Conservation (phyloP, 2,888 invertebrate species). For the Drosophila parthenogenetica region DNA sequence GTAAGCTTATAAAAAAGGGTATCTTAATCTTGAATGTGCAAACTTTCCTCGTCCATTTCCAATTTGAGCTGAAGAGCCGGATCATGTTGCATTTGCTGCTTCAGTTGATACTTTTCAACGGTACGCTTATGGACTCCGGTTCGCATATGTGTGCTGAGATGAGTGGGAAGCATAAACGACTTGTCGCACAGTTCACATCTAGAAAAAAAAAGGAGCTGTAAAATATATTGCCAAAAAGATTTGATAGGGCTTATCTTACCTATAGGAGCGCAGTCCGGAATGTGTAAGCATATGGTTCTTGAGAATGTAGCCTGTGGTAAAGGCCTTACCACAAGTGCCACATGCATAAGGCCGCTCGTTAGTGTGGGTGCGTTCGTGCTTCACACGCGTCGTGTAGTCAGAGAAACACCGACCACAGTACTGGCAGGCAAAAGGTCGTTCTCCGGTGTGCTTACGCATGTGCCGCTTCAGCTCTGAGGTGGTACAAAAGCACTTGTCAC, state of each 20-base stretch:
- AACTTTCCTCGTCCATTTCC: constrained; percentile 72
- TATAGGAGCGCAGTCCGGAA: constrained; percentile 73
- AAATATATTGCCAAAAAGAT: too few species aligned
- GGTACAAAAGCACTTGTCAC: constrained; percentile 72
- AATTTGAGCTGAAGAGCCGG: constrained; percentile 63
- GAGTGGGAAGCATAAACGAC: constrained; percentile 75
- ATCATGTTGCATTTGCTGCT: constrained; percentile 61
- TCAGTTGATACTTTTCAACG: constrained; percentile 66
- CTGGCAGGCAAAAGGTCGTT: constrained; percentile 72
- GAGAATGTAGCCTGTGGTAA: constrained; percentile 73
- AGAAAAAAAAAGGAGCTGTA: background rate
- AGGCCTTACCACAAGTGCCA: constrained; percentile 74
- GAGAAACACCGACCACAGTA: constrained; percentile 74
- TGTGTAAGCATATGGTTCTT: constrained; percentile 73
- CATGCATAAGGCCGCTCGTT: constrained; percentile 78
- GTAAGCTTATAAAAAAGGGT: background rate
- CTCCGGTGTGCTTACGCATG: constrained; percentile 75
- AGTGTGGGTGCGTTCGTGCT: constrained; percentile 76
- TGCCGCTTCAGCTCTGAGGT: constrained; percentile 74
- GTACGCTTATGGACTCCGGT: constrained; percentile 75
- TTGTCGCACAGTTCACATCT: constrained; percentile 74
- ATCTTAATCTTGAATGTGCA: constrained; percentile 64
- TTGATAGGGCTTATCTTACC: constrained; percentile 39
- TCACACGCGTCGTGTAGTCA: constrained; percentile 68
- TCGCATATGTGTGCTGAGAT: constrained; percentile 69